These are phyloP conservation scores for Micronycteris hirsuta DNA, from an alignment of 2,113 vertebrate genomes.

Conservation along the genomic window DNA sequence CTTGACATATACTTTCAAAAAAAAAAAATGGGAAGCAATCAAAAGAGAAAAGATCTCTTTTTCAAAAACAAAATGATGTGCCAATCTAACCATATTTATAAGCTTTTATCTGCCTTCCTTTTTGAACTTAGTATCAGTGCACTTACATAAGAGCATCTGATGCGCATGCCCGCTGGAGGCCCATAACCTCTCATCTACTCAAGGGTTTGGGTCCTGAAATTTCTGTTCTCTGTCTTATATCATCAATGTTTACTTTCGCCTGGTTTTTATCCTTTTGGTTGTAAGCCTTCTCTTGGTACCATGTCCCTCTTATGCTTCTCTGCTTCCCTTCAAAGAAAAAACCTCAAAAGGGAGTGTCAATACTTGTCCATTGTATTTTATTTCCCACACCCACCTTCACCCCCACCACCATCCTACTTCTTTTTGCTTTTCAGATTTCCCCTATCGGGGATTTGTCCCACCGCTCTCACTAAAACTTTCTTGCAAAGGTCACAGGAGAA, in stretches of 20 bases:
- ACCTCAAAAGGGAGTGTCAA: background rate
- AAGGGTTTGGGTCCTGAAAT: background rate
- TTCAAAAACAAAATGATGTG: background rate
- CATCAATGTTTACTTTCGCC: background rate
- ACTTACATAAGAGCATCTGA: background rate
- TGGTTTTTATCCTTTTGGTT: background rate
- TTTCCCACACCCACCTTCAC: too few relatives aligned
- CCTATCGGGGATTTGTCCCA: background rate
- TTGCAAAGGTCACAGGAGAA: background rate
- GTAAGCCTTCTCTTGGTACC: background rate
- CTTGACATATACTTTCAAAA: background rate
- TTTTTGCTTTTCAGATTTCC: background rate
- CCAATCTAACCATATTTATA: background rate
- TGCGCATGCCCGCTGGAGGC: background rate
- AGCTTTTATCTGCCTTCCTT: background rate
- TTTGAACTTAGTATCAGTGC: background rate
- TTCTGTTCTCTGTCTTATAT: background rate
- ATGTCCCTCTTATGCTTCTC: background rate
- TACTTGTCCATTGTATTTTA: background rate
- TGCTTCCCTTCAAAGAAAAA: background rate
- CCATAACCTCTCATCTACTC: background rate
- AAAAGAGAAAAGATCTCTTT: background rate
- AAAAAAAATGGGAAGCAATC: background rate
- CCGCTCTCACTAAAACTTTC: background rate
- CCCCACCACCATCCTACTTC: accelerated